Evolutionary conservation across 35 echinoderm and acorn worm species (phyloP).

Genomic region (Strongylocentrotus purpuratus): DNA sequence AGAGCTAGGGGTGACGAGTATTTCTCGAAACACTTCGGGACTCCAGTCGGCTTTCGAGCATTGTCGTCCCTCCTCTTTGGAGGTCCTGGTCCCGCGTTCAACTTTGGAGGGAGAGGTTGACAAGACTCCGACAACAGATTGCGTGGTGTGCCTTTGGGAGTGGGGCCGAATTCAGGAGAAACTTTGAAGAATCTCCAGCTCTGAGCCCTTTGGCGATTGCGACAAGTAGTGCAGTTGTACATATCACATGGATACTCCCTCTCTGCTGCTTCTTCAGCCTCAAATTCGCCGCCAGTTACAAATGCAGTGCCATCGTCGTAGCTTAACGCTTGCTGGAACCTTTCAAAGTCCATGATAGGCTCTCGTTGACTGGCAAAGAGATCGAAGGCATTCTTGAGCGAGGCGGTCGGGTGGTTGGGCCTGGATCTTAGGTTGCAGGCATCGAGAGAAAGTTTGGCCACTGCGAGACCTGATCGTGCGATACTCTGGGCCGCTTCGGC

Average conservation of each 20-base stretch:
- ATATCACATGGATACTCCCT: conserved; percentile 1
- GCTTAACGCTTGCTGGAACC: neutral
- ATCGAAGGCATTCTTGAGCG: conserved; percentile 28
- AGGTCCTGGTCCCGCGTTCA: neutral
- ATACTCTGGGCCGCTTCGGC: conserved; percentile 46
- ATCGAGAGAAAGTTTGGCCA: conserved; percentile 29
- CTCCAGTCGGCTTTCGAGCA: neutral
- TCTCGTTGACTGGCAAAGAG: conserved; percentile 15
- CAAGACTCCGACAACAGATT: neutral
- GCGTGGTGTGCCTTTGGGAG: neutral
- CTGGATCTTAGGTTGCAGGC: conserved; percentile 2
- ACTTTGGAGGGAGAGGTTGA: neutral
- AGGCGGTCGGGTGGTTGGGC: neutral
- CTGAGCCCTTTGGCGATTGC: neutral
- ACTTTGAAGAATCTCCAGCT: neutral
- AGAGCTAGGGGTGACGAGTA: neutral
- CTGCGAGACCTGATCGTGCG: conserved; percentile 32
- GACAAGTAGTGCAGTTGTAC: neutral
- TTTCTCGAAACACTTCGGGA: conserved; percentile 33
- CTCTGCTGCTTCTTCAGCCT: neutral
- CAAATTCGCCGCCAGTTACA: neutral
- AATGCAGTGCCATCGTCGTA: neutral
- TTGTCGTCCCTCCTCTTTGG: neutral
- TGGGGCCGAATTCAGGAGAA: neutral
- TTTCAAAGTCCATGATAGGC: conserved; percentile 3